Evolutionary conservation across 1,140 invertebrate species (phyloP).

Genomic region (Oncopodura yosiiana): DNA sequence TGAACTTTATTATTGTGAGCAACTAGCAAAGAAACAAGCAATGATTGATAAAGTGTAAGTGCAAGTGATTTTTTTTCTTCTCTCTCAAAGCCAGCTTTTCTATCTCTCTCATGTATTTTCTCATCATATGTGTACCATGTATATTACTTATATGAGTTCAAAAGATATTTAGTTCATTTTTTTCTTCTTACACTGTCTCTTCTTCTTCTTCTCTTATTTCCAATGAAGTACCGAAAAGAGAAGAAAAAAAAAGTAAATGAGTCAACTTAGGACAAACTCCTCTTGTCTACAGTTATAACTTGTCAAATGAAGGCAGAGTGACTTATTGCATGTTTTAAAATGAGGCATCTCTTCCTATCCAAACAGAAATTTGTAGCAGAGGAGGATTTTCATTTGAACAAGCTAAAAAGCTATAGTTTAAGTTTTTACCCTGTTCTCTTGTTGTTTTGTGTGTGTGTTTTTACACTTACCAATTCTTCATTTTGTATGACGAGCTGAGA

Average conservation of each 20-base stretch:
- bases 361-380: slow-evolving; percentile 32
- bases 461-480: no score
- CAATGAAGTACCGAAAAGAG: slow-evolving; percentile 2
- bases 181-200: no score
- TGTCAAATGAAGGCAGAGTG: slow-evolving; percentile 28
- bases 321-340: slow-evolving; percentile 32
- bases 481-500: no score
- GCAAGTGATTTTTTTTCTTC: no score
- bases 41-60: no score
- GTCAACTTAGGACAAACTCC: neutral
- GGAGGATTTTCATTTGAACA: no score
- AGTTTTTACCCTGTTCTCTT: no score
- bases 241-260: neutral
- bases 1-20: no score
- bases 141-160: neutral
- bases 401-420: no score
- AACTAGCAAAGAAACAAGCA: no score
- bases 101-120: neutral
- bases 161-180: no score
- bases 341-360: slow-evolving; percentile 31
- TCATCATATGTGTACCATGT: neutral
- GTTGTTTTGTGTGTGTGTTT: slow-evolving; percentile 2
- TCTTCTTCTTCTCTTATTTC: slow-evolving; percentile 5
- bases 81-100: no score
- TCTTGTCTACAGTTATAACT: neutral